These are phyloP conservation scores for Melanotaenia maccullochi DNA, from an alignment of 2,797 vertebrate genomes.

Conservation along the genomic window DNA sequence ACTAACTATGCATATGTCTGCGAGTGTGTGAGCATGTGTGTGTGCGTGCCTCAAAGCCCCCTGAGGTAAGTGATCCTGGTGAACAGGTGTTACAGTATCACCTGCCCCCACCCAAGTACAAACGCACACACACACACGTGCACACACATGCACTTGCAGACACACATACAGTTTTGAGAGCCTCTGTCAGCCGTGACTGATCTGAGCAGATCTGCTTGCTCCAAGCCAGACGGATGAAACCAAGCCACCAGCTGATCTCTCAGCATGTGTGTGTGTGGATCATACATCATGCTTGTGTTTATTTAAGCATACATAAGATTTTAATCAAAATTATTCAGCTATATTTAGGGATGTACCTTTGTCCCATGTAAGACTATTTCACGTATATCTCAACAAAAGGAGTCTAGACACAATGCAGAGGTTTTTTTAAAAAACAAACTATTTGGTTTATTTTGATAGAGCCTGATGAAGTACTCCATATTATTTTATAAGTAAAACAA, in stretches of 20 bases:
- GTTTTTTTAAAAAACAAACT: too few relatives aligned
- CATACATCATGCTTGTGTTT: slow-evolving; percentile 28
- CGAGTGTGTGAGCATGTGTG: slow-evolving; percentile 26
- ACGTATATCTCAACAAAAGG: background rate
- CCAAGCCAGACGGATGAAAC: slow-evolving; percentile 46
- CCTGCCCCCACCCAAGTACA: slow-evolving; percentile 36
- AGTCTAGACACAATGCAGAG: background rate
- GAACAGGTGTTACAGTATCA: slow-evolving; percentile 74
- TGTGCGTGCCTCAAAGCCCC: slow-evolving; percentile 42
- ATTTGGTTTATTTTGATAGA: too few relatives aligned
- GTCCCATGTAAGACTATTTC: background rate
- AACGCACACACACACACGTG: background rate
- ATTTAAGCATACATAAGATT: slow-evolving; percentile 25
- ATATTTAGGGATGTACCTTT: background rate
- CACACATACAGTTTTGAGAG: slow-evolving; percentile 24
- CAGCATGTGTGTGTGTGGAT: slow-evolving; percentile 3
- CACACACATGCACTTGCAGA: slow-evolving; percentile 8
- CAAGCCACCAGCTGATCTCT: slow-evolving; percentile 62
- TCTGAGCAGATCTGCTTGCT: slow-evolving; percentile 50
- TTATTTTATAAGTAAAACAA: too few relatives aligned
- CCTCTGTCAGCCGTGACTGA: slow-evolving; percentile 52
- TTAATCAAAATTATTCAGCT: slow-evolving; percentile 11
- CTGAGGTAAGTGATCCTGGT: slow-evolving; percentile 68
- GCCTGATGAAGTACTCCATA: too few relatives aligned
- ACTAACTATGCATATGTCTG: slow-evolving; percentile 26